Percentiles rank a stretch among this genome's conserved stretches.
These are phyloP conservation scores for Rhodophaea formosa DNA, from an alignment of 2,888 invertebrate genomes.

Conservation along the genomic window DNA sequence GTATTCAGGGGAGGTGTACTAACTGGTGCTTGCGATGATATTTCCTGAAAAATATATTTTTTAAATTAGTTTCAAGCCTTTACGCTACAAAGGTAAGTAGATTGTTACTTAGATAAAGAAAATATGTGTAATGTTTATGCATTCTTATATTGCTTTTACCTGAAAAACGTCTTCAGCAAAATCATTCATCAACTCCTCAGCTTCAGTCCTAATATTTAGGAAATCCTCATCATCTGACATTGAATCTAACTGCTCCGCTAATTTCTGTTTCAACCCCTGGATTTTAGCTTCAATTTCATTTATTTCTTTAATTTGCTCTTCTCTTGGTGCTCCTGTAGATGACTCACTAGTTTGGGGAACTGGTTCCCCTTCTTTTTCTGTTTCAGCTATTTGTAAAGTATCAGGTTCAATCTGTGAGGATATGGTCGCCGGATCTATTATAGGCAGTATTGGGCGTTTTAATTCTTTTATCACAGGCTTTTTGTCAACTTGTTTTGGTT, in stretches of 20 bases:
- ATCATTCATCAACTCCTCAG: slow-evolving; percentile 78
- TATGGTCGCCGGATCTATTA: slow-evolving; percentile 71
- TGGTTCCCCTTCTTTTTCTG: slow-evolving; percentile 44
- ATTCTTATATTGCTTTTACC: slow-evolving; percentile 37
- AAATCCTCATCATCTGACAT: slow-evolving; percentile 85
- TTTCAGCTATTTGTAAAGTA: slow-evolving; percentile 21
- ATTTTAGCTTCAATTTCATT: slow-evolving; percentile 84
- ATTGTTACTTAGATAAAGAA: neutral
- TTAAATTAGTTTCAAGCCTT: neutral
- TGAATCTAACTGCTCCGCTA: slow-evolving; percentile 72
- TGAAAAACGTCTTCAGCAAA: slow-evolving; percentile 75
- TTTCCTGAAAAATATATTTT: slow-evolving; percentile 49
- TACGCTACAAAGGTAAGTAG: too few species aligned
- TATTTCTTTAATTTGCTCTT: slow-evolving; percentile 66
- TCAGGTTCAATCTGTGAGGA: slow-evolving; percentile 40
- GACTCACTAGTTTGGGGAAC: slow-evolving; percentile 23
- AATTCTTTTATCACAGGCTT: slow-evolving; percentile 47
- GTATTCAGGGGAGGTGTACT: slow-evolving; percentile 47
- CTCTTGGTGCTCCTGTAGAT: slow-evolving; percentile 35
- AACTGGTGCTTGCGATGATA: slow-evolving; percentile 48
- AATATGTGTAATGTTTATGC: neutral
- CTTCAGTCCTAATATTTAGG: slow-evolving; percentile 84
- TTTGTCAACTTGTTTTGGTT: slow-evolving; percentile 46
- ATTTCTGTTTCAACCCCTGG: slow-evolving; percentile 67
- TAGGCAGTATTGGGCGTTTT: slow-evolving; percentile 64